Evolutionary conservation across 2,113 vertebrate genomes (phyloP), one percentile per base, ranked within the genome.

Genomic region (Lepus timidus): DNA sequence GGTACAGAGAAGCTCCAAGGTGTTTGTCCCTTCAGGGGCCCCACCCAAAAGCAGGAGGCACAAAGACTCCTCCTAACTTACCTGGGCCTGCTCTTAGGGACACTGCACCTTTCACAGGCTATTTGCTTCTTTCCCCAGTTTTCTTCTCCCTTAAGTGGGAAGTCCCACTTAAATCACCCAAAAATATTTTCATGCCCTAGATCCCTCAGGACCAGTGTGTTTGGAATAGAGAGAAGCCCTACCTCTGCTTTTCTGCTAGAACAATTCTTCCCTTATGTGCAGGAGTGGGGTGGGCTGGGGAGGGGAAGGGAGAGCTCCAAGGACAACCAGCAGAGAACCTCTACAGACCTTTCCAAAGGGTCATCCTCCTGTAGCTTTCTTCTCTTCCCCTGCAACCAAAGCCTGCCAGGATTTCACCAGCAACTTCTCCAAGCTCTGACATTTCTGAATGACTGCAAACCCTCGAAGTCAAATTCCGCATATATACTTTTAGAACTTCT

Each of bases 401-500:
- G 91, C 39, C 62, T 85, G 9, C 23, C 27, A 64, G 78, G 58
- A 80, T 79, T 64, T 84, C 70, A 65, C 52, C 49, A 65, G 64
- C 29, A 71, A 62, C 11, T 78, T 52, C 23, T 64, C 17, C 82
- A 82, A 62, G 22, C 31, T 70, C 16, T 87, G 79, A 9, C 39
- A 22, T 93, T 80, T 91, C 83, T 95, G 49, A 92, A 76, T 52
- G 65, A n/a, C 33, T 71, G 67, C 0, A 87, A 93, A 78, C 22
- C 16, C 11, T 92, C 14, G 36, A 31, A 49, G 13, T 78, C 64
- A 81, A 85, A 75, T 71, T 93, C 39, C n/a, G 88, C 65, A 74
- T 31, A 71, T 20, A 36, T 64, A 68, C 83, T 79, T 73, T 88
- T 91, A 81, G 62, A 73, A 95, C 29, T 79, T 71, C 39, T 65